Conservation (phyloP, 2,797 vertebrate species). For the Triplophysa yarkandensis region DNA sequence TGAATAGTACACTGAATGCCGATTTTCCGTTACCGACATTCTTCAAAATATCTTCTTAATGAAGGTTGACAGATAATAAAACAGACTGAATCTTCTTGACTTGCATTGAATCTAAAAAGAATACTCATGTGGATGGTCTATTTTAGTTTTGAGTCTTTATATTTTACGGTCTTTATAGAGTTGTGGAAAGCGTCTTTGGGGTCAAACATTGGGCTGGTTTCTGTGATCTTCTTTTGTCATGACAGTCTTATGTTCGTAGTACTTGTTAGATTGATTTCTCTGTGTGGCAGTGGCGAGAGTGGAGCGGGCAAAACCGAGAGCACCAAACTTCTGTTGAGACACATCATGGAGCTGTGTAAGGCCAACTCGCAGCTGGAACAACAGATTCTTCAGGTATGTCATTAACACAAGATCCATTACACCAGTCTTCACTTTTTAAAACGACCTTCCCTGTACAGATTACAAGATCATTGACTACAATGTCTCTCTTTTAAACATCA, state of each 20-base stretch:
- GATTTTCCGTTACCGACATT: no score
- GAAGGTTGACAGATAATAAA: no score
- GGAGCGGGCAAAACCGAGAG: constrained; percentile 81
- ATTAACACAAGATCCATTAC: no score
- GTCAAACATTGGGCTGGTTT: no score
- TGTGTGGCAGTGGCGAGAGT: constrained; percentile 72
- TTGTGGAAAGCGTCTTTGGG: no score
- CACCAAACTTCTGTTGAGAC: constrained; percentile 73
- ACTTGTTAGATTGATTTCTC: background rate
- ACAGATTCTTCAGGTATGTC: constrained; percentile 76
- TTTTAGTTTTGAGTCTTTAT: no score
- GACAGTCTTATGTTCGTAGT: background rate
- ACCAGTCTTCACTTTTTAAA: background rate
- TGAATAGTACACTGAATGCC: no score
- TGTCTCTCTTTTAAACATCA: background rate
- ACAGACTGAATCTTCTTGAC: no score
- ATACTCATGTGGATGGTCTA: no score
- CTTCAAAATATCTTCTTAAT: no score
- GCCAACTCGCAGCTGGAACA: constrained; percentile 75
- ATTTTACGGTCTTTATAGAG: background rate
- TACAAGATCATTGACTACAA: background rate
- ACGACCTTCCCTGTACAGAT: background rate
- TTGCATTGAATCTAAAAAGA: no score
- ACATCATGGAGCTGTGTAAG: constrained; percentile 75
- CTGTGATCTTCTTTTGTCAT: background rate